Evolutionary conservation across 2,888 invertebrate species (phyloP).

Genomic region (Drosophila imparisetae): DNA sequence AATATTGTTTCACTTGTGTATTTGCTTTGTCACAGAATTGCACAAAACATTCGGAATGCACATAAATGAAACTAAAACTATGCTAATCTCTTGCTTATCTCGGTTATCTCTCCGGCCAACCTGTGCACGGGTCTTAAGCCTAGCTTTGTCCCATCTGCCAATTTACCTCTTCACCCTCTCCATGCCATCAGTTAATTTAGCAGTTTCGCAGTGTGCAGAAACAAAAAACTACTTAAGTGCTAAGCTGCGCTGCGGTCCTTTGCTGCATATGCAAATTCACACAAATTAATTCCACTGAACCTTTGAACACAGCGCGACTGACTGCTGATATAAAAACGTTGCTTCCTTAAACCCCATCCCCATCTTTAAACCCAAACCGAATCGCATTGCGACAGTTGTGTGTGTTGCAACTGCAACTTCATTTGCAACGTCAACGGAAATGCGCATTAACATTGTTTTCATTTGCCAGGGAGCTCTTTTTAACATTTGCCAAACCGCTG

Average conservation of each 20-base stretch:
- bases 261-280: slow-evolving; percentile 77
- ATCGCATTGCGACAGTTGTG: slow-evolving; percentile 49
- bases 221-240: slow-evolving; percentile 75
- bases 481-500: slow-evolving; percentile 74
- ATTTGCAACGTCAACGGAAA: slow-evolving; percentile 80
- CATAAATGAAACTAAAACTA: slow-evolving; percentile 42
- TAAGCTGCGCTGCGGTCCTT: slow-evolving; percentile 69
- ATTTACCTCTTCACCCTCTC: background rate
- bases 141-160: background rate
- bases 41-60: slow-evolving; percentile 2
- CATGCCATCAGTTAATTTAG: slow-evolving; percentile 63
- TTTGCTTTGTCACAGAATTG: slow-evolving; percentile 10
- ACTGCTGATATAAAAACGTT: slow-evolving; percentile 11
- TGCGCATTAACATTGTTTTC: slow-evolving; percentile 81
- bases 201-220: slow-evolving; percentile 65
- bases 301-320: slow-evolving; percentile 46
- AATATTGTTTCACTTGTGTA: background rate
- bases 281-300: slow-evolving; percentile 77
- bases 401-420: slow-evolving; percentile 75
- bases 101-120: slow-evolving; percentile 31
- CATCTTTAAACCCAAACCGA: background rate
- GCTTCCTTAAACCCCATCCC: background rate
- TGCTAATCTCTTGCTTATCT: slow-evolving; percentile 67
- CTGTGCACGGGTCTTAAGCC: slow-evolving; percentile 16
- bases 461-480: slow-evolving; percentile 64